These are phyloP conservation scores for Mechanitis messenoides DNA, from an alignment of 2,888 invertebrate species.

Conservation along the genomic window DNA sequence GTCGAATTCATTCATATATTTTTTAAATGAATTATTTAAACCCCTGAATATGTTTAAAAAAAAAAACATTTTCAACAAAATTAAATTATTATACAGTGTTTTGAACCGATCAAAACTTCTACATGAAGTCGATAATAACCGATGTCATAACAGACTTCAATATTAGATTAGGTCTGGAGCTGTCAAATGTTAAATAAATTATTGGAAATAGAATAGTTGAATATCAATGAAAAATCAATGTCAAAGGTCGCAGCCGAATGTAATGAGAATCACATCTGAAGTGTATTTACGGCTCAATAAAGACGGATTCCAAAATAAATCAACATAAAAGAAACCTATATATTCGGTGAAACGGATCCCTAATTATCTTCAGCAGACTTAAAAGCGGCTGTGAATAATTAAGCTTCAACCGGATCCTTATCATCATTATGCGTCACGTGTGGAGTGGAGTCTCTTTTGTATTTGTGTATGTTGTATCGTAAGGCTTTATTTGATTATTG, in stretches of 20 bases:
- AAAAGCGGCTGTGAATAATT: conserved; percentile 65
- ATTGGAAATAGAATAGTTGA: no score
- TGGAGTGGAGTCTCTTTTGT: conserved; percentile 40
- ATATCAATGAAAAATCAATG: no score
- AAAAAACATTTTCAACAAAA: no score
- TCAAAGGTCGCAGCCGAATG: background rate
- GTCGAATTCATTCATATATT: no score
- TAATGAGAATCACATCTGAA: background rate
- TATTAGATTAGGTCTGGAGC: no score
- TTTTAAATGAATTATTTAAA: no score
- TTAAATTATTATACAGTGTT: no score
- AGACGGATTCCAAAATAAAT: conserved; percentile 3
- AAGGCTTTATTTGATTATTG: background rate
- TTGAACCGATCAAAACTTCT: no score
- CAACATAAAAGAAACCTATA: conserved; percentile 19
- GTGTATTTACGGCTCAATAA: conserved; percentile 3
- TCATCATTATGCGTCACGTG: conserved; percentile 33
- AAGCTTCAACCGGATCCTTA: conserved; percentile 51
- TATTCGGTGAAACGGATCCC: conserved; percentile 38
- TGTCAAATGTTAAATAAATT: no score
- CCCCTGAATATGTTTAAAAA: no score
- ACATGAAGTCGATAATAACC: no score
- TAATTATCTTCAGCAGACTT: conserved; percentile 54
- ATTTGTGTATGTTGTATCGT: conserved; percentile 21
- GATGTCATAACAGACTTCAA: no score